These are phyloP conservation scores for Stomatorhinus walkeri DNA, from an alignment of 2,797 vertebrate species.

Conservation along the genomic window DNA sequence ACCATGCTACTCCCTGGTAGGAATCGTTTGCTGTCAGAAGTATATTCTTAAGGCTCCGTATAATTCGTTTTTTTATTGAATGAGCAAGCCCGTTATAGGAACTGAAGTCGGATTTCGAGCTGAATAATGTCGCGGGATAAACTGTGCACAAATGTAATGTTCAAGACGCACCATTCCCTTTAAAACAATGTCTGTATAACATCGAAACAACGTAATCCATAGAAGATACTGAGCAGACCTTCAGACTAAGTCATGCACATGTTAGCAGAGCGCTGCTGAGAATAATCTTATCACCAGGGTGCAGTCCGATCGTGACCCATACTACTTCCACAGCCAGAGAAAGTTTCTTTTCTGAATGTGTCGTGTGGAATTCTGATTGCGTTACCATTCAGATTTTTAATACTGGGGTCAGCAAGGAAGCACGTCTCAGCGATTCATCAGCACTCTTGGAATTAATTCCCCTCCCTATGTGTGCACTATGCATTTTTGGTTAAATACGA, in stretches of 20 bases:
- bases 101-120: not conserved
- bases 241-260: conserved; percentile 29
- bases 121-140: not conserved
- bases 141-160: not conserved
- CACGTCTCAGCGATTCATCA: conserved; percentile 51
- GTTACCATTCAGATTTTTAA: conserved; percentile 48
- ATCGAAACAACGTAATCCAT: conserved; percentile 37
- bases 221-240: conserved; percentile 32
- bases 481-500: conserved; percentile 39
- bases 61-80: conserved; percentile 19
- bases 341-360: conserved; percentile 27
- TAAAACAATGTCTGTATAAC: not conserved
- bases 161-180: conserved; percentile 21
- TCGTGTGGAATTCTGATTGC: conserved; percentile 40
- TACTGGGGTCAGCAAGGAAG: conserved; percentile 52
- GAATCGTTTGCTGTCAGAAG: conserved; percentile 33
- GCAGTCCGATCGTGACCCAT: conserved; percentile 32
- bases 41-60: not conserved
- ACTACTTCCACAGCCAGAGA: conserved; percentile 20
- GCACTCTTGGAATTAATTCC: conserved; percentile 36
- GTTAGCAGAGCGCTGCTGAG: conserved; percentile 34
- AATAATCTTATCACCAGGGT: conserved; percentile 29
- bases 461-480: conserved; percentile 45
- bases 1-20: conserved; percentile 38
- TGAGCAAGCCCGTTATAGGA: conserved; percentile 15